These are phyloP conservation scores for Drosophila tani DNA, from an alignment of 1,140 invertebrate species.

Conservation along the genomic window DNA sequence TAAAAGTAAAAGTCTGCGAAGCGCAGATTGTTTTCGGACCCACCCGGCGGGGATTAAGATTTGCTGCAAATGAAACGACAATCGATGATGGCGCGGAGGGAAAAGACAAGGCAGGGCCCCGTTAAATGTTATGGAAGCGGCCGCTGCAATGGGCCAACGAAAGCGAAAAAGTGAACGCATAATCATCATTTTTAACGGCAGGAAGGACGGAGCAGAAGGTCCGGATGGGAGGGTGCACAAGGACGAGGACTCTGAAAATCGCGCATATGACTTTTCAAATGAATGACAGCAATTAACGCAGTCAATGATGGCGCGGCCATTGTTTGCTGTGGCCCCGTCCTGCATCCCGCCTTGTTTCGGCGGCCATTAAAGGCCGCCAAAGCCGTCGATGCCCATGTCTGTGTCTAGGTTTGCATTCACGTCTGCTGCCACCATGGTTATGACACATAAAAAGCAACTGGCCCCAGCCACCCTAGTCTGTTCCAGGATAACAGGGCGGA, in stretches of 20 bases:
- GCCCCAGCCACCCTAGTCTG: conserved; percentile 38
- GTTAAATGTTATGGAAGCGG: conserved; percentile 56
- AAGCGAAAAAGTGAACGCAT: conserved; percentile 76
- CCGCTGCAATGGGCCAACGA: conserved; percentile 28
- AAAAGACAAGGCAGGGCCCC: conserved; percentile 6
- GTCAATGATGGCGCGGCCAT: conserved; percentile 75
- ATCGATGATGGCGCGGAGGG: conserved; percentile 47
- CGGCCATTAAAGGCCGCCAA: conserved; percentile 71
- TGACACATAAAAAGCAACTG: conserved; percentile 75
- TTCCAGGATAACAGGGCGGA: conserved; percentile 19
- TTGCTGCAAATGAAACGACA: conserved; percentile 20
- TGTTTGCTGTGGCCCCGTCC: conserved; percentile 57
- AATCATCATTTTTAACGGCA: conserved; percentile 77
- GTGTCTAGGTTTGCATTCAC: conserved; percentile 10
- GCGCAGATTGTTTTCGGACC: conserved; percentile 55
- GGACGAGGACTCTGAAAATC: conserved; percentile 47
- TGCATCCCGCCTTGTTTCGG: conserved; percentile 8
- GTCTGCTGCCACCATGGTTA: conserved; percentile 45
- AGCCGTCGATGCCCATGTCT: conserved; percentile 23
- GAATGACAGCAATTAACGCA: conserved; percentile 83
- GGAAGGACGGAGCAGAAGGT: conserved; percentile 17
- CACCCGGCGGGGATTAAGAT: conserved; percentile 62
- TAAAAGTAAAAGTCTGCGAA: conserved; percentile 49
- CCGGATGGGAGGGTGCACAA: background rate
- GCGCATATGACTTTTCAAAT: conserved; percentile 78